Conservation (phyloP, 2,888 invertebrate species). For the Philereme transversata region DNA sequence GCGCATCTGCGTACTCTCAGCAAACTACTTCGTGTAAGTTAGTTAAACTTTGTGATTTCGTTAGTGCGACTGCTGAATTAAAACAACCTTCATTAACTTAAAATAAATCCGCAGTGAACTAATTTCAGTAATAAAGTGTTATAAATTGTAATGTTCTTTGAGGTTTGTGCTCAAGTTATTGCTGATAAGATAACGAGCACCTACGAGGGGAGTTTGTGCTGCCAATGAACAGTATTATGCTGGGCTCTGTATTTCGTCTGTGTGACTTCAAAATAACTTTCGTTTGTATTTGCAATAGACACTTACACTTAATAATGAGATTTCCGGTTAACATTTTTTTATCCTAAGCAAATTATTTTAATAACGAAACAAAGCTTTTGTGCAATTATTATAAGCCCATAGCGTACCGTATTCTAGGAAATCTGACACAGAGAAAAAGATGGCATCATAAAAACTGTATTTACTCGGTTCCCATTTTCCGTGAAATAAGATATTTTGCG, state of each 20-base stretch:
- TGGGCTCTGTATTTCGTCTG: not conserved
- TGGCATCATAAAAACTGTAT: too few relatives aligned
- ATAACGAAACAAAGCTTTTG: too few relatives aligned
- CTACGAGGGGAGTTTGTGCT: not conserved
- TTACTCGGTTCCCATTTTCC: too few relatives aligned
- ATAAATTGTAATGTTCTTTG: constrained; percentile 1
- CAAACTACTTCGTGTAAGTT: constrained; percentile 32
- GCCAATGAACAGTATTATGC: not conserved
- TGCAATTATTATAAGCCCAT: too few relatives aligned
- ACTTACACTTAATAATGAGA: too few relatives aligned
- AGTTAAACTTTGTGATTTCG: constrained; percentile 33
- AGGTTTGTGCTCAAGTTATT: not conserved
- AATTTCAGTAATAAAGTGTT: not conserved
- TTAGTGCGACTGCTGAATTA: constrained; percentile 25
- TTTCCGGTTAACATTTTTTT: too few relatives aligned
- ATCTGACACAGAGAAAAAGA: too few relatives aligned
- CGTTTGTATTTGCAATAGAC: not conserved
- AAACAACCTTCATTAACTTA: constrained; percentile 26
- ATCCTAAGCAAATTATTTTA: too few relatives aligned
- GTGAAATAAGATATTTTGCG: too few relatives aligned
- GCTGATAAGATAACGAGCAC: constrained; percentile 9
- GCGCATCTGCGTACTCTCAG: constrained; percentile 25
- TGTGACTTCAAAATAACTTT: constrained; percentile 1
- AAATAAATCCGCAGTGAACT: constrained; percentile 9
- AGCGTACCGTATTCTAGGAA: too few relatives aligned